These are phyloP conservation scores for Brachionus sp. DNA, from an alignment of 1,140 invertebrate species.

Conservation along the genomic window DNA sequence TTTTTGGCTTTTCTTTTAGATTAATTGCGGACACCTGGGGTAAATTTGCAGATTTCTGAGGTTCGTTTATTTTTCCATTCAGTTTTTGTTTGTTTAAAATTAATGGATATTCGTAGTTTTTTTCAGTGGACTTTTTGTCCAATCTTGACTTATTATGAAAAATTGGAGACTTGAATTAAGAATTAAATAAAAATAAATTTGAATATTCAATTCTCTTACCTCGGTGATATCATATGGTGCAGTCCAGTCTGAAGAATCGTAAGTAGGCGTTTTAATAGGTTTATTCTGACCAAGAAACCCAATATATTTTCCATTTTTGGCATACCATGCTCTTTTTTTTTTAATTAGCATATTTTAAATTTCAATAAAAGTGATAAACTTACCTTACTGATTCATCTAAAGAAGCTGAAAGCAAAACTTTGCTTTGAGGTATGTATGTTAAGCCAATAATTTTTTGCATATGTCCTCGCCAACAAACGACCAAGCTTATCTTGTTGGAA, in stretches of 20 bases:
- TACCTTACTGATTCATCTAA: constrained; percentile 57
- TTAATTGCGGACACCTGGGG: not conserved
- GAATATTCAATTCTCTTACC: constrained; percentile 48
- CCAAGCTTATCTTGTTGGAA: constrained; percentile 50
- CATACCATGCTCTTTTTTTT: constrained; percentile 57
- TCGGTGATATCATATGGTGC: constrained; percentile 57
- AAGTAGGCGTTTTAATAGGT: constrained; percentile 51
- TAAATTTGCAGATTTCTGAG: not conserved
- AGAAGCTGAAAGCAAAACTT: constrained; percentile 54
- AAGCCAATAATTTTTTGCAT: constrained; percentile 53
- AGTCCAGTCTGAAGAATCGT: constrained; percentile 49
- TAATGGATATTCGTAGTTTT: constrained; percentile 30
- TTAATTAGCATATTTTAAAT: too few relatives aligned
- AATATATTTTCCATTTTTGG: constrained; percentile 53
- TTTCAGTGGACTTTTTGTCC: not conserved
- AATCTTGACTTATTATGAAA: not conserved
- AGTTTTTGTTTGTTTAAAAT: constrained; percentile 1
- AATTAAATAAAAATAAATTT: not conserved
- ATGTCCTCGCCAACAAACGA: constrained; percentile 55
- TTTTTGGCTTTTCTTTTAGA: not conserved
- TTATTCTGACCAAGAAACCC: constrained; percentile 56
- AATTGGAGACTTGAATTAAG: not conserved
- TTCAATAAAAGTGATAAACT: constrained; percentile 1
- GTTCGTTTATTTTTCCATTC: not conserved
- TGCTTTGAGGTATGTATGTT: constrained; percentile 50